Evolutionary conservation across 1,140 invertebrate genomes (phyloP).

Genomic region (Pomacea maculata): DNA sequence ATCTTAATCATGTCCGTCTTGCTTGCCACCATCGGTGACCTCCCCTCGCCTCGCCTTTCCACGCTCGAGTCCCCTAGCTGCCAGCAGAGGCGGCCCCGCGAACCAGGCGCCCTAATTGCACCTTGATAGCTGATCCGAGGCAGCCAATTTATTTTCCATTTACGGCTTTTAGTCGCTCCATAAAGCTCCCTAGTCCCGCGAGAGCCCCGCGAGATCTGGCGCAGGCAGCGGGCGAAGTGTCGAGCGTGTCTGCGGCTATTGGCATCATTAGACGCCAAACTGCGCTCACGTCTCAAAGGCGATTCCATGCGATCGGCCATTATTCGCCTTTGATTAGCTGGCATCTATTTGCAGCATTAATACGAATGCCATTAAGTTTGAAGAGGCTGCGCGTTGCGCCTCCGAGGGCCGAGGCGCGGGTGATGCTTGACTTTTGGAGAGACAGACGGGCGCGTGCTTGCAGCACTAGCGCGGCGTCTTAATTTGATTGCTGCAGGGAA

Average conservation of each 20-base stretch:
- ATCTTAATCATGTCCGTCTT: slow-evolving; percentile 28
- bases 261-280: slow-evolving; percentile 38
- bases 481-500: slow-evolving; percentile 27
- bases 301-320: slow-evolving; percentile 39
- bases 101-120: slow-evolving; percentile 23
- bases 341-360: slow-evolving; percentile 31
- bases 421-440: not conserved
- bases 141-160: slow-evolving; percentile 43
- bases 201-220: slow-evolving; percentile 16
- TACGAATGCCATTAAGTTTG: slow-evolving; percentile 23
- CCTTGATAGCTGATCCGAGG: slow-evolving; percentile 28
- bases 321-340: slow-evolving; percentile 38
- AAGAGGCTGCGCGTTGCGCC: slow-evolving; percentile 17
- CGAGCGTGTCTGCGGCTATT: slow-evolving; percentile 28
- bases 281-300: slow-evolving; percentile 31
- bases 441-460: not conserved
- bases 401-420: not conserved
- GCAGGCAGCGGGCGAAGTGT: slow-evolving; percentile 18
- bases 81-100: not conserved
- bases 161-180: slow-evolving; percentile 40
- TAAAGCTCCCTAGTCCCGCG: slow-evolving; percentile 34
- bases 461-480: slow-evolving; percentile 5
- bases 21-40: slow-evolving; percentile 27
- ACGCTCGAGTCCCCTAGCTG: slow-evolving; percentile 8
- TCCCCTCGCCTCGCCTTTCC: not conserved